These are phyloP conservation scores for Athrips mouffetella DNA, from an alignment of 2,888 invertebrate genomes.

Conservation along the genomic window DNA sequence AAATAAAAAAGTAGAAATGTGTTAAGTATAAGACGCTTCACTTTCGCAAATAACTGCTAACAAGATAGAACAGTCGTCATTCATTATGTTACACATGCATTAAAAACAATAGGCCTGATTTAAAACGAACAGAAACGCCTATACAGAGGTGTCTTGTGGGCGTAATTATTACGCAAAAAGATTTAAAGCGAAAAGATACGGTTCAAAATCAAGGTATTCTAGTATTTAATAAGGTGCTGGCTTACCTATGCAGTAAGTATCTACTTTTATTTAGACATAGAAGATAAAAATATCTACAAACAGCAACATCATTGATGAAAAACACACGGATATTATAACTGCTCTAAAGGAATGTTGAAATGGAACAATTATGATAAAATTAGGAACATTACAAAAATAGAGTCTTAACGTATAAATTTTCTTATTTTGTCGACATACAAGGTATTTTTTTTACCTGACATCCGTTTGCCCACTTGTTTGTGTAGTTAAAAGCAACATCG, in stretches of 20 bases:
- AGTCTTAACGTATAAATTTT: too few species aligned
- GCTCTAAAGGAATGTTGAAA: background rate
- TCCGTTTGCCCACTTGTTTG: too few species aligned
- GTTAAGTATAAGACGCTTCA: background rate
- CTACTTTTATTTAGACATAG: too few species aligned
- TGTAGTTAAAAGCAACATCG: too few species aligned
- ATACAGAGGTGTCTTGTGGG: background rate
- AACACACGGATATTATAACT: too few species aligned
- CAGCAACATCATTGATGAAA: too few species aligned
- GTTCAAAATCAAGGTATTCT: background rate
- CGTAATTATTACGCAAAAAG: slow-evolving; percentile 3
- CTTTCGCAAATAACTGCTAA: slow-evolving; percentile 3
- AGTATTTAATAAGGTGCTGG: too few species aligned
- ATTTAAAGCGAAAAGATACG: slow-evolving; percentile 7
- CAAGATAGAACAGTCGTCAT: background rate
- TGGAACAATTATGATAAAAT: background rate
- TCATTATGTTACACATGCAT: background rate
- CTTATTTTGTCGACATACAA: too few species aligned
- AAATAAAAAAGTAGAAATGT: background rate
- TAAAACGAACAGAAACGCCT: background rate
- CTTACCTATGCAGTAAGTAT: too few species aligned
- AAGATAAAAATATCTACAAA: too few species aligned
- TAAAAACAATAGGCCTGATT: slow-evolving; percentile 4
- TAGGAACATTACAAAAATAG: background rate
- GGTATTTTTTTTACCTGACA: too few species aligned